phyloP scores from a whole-genome alignment of 2,888 invertebrate genomes.

The Papilio protenor region DNA sequence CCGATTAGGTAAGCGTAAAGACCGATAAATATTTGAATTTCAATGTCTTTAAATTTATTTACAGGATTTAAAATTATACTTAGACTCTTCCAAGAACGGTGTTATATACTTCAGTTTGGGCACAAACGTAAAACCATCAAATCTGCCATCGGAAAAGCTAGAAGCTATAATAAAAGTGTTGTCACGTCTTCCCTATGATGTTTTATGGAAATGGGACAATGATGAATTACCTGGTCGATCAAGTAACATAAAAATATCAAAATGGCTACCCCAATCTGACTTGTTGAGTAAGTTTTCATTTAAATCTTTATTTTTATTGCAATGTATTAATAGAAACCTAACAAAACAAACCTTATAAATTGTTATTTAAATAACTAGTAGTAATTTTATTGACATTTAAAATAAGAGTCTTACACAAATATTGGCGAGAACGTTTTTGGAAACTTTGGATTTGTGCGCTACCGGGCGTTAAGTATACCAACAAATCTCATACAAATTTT shows the following conservation, averaged over 20 bases:
- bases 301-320: too few species aligned
- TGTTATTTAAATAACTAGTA: too few species aligned
- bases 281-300: slow-evolving; percentile 65
- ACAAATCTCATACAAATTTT: too few species aligned
- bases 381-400: too few species aligned
- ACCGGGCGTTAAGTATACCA: too few species aligned
- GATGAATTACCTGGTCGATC: slow-evolving; percentile 57
- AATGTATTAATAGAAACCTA: too few species aligned
- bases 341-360: too few species aligned
- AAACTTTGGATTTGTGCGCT: too few species aligned
- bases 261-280: slow-evolving; percentile 72
- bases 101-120: slow-evolving; percentile 65
- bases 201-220: slow-evolving; percentile 70
- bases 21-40: too few species aligned
- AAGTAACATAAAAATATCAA: slow-evolving; percentile 56
- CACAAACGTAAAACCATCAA: slow-evolving; percentile 55
- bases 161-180: slow-evolving; percentile 61
- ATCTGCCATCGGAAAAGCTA: slow-evolving; percentile 51
- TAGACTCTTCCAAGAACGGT: slow-evolving; percentile 65
- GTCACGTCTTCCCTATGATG: slow-evolving; percentile 60
- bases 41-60: slow-evolving; percentile 38
- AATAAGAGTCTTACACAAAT: too few species aligned
- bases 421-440: too few species aligned
- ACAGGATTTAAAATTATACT: slow-evolving; percentile 62
- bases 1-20: too few species aligned